A percentile compares a stretch with the other conserved stretches of the same genome.
These are phyloP conservation scores for Corythoichthys intestinalis DNA, from an alignment of 2,113 vertebrate genomes.

Conservation along the genomic window DNA sequence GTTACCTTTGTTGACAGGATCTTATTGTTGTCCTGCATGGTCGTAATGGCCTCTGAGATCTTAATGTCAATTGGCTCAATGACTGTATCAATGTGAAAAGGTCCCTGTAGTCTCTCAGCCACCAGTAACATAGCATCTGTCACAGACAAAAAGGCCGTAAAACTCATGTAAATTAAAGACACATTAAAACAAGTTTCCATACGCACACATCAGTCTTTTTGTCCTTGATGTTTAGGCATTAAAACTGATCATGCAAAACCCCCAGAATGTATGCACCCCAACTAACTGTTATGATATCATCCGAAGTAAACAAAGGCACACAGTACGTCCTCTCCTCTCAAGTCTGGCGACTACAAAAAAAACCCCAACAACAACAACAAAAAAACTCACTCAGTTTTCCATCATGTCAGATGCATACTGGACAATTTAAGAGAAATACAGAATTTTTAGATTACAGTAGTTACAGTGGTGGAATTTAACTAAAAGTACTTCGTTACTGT, in stretches of 20 bases:
- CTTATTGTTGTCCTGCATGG: constrained; percentile 96
- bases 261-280: not conserved
- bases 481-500: too few relatives aligned
- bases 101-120: constrained; percentile 90
- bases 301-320: constrained; percentile 8
- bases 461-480: too few relatives aligned
- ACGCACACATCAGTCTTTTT: not conserved
- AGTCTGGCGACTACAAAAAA: constrained; percentile 10
- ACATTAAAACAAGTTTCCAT: not conserved
- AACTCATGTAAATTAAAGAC: constrained; percentile 28
- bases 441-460: too few relatives aligned
- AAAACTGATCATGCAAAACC: not conserved
- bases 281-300: not conserved
- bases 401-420: constrained; percentile 9
- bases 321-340: not conserved
- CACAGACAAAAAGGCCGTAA: constrained; percentile 47
- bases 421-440: too few relatives aligned
- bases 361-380: not conserved
- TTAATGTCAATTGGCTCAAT: constrained; percentile 95
- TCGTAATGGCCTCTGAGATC: constrained; percentile 97
- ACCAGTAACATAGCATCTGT: constrained; percentile 98
- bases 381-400: constrained; percentile 8
- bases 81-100: constrained; percentile 92
- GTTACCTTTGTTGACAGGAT: constrained; percentile 92
- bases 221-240: not conserved